A percentile compares a stretch with the other conserved stretches of the same genome.
phyloP scores from a whole-genome alignment of 2,888 invertebrate genomes.

The Asteroscopus sphinx region DNA sequence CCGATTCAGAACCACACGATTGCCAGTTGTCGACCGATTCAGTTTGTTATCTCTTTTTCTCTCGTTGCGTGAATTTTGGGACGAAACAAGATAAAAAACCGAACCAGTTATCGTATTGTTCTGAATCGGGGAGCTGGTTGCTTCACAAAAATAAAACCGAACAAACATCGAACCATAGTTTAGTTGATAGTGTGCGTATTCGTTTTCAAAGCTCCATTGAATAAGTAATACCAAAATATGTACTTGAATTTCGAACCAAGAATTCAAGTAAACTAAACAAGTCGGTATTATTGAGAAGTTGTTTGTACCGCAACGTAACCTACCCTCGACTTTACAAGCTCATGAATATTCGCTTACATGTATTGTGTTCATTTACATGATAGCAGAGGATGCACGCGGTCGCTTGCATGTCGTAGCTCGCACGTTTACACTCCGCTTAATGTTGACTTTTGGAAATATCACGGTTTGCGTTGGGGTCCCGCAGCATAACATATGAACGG shows the following conservation, averaged over 20 bases:
- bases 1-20: no score
- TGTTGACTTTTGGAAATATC: slow-evolving; percentile 64
- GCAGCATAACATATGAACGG: slow-evolving; percentile 15
- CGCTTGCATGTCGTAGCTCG: slow-evolving; percentile 56
- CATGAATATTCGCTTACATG: slow-evolving; percentile 81
- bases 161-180: no score
- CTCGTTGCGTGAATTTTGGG: no score
- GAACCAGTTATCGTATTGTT: no score
- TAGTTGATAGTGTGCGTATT: no score
- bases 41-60: no score
- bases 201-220: slow-evolving; percentile 13
- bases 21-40: no score
- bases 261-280: slow-evolving; percentile 39
- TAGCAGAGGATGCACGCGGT: slow-evolving; percentile 69
- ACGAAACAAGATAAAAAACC: no score
- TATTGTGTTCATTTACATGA: slow-evolving; percentile 79
- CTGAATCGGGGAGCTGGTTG: no score
- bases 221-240: neutral
- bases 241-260: slow-evolving; percentile 16
- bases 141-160: no score
- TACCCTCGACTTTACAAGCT: slow-evolving; percentile 67
- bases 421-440: slow-evolving; percentile 54
- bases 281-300: slow-evolving; percentile 51
- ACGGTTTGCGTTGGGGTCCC: slow-evolving; percentile 48
- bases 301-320: slow-evolving; percentile 56